Conservation (phyloP, 2,113 vertebrate genomes). For the Mobula birostris region DNA sequence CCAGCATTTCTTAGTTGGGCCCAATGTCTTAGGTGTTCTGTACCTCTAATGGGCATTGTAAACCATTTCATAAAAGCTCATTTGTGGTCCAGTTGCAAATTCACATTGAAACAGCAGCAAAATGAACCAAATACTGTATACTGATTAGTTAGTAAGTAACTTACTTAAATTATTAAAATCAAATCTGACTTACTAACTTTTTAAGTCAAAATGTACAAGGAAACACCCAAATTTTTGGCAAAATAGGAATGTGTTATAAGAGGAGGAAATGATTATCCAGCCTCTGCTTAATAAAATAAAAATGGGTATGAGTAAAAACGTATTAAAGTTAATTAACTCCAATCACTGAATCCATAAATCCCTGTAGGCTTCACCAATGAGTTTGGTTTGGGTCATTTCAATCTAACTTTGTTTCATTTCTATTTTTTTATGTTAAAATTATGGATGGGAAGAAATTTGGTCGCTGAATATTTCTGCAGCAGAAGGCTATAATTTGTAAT, state of each 20-base stretch:
- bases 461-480: neutral
- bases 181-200: neutral
- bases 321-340: slow-evolving; percentile 5
- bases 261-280: neutral
- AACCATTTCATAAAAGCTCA: neutral
- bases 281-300: neutral
- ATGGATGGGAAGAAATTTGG: slow-evolving; percentile 11
- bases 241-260: neutral
- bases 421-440: neutral
- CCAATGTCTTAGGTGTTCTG: neutral
- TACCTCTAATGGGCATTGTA: neutral
- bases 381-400: slow-evolving; percentile 15
- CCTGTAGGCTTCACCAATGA: slow-evolving; percentile 2
- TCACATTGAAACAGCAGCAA: neutral
- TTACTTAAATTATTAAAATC: neutral
- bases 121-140: neutral
- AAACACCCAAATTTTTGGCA: neutral
- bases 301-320: neutral
- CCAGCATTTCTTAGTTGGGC: too few relatives aligned
- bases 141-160: neutral
- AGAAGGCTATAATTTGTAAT: neutral
- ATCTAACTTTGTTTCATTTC: neutral
- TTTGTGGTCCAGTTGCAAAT: neutral
- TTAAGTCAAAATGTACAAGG: neutral
- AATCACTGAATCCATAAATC: slow-evolving; percentile 29